Conservation (phyloP, 53 echinoderm and acorn worm species). For the Glandiceps talaboti region DNA sequence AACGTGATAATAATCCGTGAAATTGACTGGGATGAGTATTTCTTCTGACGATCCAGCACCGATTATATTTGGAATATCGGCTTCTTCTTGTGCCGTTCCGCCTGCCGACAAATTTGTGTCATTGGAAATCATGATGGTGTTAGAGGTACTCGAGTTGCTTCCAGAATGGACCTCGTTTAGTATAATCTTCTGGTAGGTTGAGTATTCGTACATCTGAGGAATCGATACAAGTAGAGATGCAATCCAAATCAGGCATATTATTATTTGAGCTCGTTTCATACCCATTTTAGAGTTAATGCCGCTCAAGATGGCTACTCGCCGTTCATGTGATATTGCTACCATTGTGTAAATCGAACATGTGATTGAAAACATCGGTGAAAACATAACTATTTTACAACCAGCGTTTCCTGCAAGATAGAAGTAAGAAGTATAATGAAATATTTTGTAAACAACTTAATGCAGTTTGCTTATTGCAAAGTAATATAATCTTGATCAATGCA, state of each 20-base stretch:
- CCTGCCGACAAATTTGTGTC: no score
- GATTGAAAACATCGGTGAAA: slow-evolving; percentile 44
- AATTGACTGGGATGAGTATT: background rate
- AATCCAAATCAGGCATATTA: slow-evolving; percentile 12
- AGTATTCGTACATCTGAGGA: slow-evolving; percentile 48
- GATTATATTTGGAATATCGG: background rate
- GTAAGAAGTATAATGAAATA: no score
- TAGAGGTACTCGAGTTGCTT: no score
- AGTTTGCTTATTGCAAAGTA: no score
- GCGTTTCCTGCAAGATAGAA: no score
- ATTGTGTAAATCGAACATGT: slow-evolving; percentile 37
- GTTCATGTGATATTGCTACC: slow-evolving; percentile 31
- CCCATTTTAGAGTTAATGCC: background rate
- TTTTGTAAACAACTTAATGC: no score
- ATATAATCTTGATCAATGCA: no score
- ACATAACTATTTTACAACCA: slow-evolving; percentile 48
- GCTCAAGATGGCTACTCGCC: slow-evolving; percentile 16
- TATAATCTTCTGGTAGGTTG: slow-evolving; percentile 19
- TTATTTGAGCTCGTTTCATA: background rate
- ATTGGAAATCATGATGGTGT: no score
- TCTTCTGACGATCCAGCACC: background rate
- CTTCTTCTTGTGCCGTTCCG: no score
- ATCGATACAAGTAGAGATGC: slow-evolving; percentile 14
- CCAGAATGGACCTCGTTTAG: no score
- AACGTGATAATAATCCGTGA: background rate